Base-by-base conservation (phyloP, 2,797 vertebrate genomes). In the Propithecus deckenii region DNA sequence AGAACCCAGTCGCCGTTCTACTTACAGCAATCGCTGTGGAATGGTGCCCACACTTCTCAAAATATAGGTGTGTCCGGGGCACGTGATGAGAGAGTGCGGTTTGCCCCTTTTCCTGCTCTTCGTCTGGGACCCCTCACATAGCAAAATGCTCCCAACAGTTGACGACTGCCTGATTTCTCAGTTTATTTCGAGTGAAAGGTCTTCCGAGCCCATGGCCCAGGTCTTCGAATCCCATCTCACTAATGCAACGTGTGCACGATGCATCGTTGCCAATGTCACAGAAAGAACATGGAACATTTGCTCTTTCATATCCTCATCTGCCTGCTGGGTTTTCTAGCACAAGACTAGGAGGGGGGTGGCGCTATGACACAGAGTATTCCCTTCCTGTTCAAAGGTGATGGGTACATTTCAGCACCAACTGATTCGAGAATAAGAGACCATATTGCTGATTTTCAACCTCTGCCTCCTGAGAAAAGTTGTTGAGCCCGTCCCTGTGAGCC, bases 351-450 rank as follows among this genome's bases (percentile, higher is more conserved):
- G 50, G 12, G 48, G 43, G 57, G n/a, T 22, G n/a, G 71, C 2
- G 8, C 10, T 5, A 17, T 0, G 0, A 5, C 0, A 6, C 4
- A 2, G 46, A 6, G 20, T 7, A 23, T 13, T 48, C 48, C 78
- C 59, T 79, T 61, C 43, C 20, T 25, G 25, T 20, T 4, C 14
- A 69, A 89, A 48, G 32, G 25, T 23, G 0, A 41, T 4, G 8
- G 48, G 76, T n/a, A 9, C 17, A 32, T 59, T 65, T 85, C 61
- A n/a, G n/a, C 2, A 25, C 32, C 30, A 38, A 52, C 35, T 7
- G 2, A n/a, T 9, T 72, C 13, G 0, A 8, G 20, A 72, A 50
- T 15, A 17, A 71, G 48, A 75, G 32, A 52, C 1, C 2, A 1
- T 7, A 0, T 8, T 5, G 12, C 81, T 65, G n/a, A 1, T 0